A percentile compares a stretch with the other conserved stretches of the same genome.
Evolutionary conservation across 2,888 invertebrate genomes (phyloP).

Genomic region (Nephrocerus scutellatus): DNA sequence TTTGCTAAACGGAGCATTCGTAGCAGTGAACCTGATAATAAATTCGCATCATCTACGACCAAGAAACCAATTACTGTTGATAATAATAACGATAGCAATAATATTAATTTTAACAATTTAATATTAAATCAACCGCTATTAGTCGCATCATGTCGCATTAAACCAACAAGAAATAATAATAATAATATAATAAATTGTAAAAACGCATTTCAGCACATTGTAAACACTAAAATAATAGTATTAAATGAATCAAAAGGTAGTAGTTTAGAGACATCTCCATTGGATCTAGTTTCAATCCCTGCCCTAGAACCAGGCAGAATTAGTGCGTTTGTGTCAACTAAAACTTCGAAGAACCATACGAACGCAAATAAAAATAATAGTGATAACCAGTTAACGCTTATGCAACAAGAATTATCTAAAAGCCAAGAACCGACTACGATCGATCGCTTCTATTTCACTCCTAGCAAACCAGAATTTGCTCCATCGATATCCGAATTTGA

Average conservation of each 20-base stretch:
- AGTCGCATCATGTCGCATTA: too few species aligned
- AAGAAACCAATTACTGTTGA: too few species aligned
- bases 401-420: slow-evolving; percentile 6
- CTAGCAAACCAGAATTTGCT: slow-evolving; percentile 8
- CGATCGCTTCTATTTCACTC: slow-evolving; percentile 2
- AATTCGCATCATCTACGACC: too few species aligned
- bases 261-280: slow-evolving; percentile 4
- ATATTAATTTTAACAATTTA: too few species aligned
- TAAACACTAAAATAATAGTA: slow-evolving; percentile 20
- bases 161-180: too few species aligned
- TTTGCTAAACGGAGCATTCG: too few species aligned
- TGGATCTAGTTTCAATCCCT: background rate
- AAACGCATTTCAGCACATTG: slow-evolving; percentile 21
- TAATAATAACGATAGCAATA: too few species aligned
- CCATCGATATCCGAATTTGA: slow-evolving; percentile 35
- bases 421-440: background rate
- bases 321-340: slow-evolving; percentile 25
- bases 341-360: too few species aligned
- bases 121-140: too few species aligned
- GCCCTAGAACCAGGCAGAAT: slow-evolving; percentile 1
- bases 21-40: too few species aligned
- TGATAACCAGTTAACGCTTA: slow-evolving; percentile 4
- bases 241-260: slow-evolving; percentile 4
- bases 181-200: too few species aligned
- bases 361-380: too few species aligned